Evolutionary conservation across 2,113 vertebrate species (phyloP).

Genomic region (Ranitomeya imitator): DNA sequence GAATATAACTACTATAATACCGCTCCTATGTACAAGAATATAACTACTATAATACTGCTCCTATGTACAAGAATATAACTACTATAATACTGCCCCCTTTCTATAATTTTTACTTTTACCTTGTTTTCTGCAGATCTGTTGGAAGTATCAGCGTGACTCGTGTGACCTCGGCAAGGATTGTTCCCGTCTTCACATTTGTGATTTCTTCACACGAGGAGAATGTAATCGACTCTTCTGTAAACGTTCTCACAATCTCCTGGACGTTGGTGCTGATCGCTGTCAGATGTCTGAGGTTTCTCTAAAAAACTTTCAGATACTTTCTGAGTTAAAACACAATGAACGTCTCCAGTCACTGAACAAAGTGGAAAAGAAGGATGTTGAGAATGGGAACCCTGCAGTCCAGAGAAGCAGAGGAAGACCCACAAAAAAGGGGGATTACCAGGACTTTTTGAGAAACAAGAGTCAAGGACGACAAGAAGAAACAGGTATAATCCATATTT

Average conservation of each 20-base stretch:
- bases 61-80: too few species aligned
- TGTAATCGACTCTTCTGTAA: conserved; percentile 68
- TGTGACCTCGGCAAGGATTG: conserved; percentile 67
- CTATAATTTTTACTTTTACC: neutral
- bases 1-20: too few species aligned
- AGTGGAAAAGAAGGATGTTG: neutral
- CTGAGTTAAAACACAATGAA: conserved; percentile 58
- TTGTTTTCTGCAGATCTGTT: conserved; percentile 64
- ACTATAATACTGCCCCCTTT: too few species aligned
- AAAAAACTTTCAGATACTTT: conserved; percentile 71
- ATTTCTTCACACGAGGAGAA: conserved; percentile 67
- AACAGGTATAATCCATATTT: neutral
- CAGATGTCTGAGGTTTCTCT: conserved; percentile 58
- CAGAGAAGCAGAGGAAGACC: neutral
- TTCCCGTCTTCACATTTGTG: conserved; percentile 72
- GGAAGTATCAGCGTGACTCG: conserved; percentile 34
- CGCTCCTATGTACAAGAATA: too few species aligned
- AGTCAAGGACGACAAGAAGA: too few species aligned
- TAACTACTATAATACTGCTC: too few species aligned
- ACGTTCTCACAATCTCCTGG: conserved; percentile 69
- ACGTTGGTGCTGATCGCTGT: neutral
- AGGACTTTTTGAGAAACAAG: too few species aligned
- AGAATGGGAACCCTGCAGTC: too few species aligned
- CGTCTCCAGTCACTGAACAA: neutral
- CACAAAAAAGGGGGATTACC: neutral